Evolutionary conservation across 92 coral and sea anemone genomes (phyloP), one percentile per base, ranked within the genome.

Genomic region (Heliopora coerulea): DNA sequence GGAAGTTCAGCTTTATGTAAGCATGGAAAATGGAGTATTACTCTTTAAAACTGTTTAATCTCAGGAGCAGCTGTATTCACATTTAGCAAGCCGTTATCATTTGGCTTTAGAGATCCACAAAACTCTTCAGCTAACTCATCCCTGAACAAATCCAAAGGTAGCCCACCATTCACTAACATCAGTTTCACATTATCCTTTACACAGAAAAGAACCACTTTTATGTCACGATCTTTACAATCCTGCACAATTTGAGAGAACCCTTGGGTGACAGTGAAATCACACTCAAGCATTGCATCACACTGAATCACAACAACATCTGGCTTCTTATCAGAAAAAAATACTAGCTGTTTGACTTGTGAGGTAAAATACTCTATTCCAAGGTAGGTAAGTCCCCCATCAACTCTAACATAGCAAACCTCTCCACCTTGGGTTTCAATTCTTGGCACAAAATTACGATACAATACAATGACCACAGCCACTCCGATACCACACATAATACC

Each of bases 171-270:
- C 31, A 69, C 14, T 31, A 69, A 69, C 76, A 69, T 69, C 39
- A 31, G 34, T 49, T 69, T 69, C 44, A 69, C 76, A 28, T 52
- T 49, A 52, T 52, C 41, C 32, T 23, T 40, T 1, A 26, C 62
- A 49, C 50, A 24, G 24, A 30, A 69, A 1, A 69, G 61, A 52
- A 69, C 21, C 24, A 69, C 46, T 25, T 69, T 33, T 18, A 69
- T 54, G 11, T 50, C 27, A 31, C 56, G 30, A 18, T 49, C 60
- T 48, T 52, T 18, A 26, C 76, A 69, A 69, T 69, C 76, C 50
- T 69, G 76, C 18, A 69, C 76, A 69, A 69, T 69, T 32, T 69
- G 76, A 18, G 37, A 31, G 20, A 69, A 69, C n/a, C 76, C 76
- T 69, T 69, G 76, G 4, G 41, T 50, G 26, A 69, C 76, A 0